Percentiles rank a stretch among this genome's conserved stretches.
Conservation (phyloP, 1,140 invertebrate genomes). For the Parasteatoda tepidariorum region DNA sequence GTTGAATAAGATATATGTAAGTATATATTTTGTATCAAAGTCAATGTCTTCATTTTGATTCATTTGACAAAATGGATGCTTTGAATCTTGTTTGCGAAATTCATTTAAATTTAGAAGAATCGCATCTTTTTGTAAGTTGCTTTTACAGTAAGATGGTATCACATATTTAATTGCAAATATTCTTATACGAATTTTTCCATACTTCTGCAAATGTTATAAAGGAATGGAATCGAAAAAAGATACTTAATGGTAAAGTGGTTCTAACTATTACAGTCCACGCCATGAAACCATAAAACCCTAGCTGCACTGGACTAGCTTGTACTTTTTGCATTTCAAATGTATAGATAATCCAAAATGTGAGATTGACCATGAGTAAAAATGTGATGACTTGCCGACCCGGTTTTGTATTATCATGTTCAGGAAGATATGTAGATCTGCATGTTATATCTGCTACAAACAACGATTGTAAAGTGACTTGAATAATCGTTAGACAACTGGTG, state of each 20-base stretch:
- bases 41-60: neutral
- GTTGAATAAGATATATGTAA: neutral
- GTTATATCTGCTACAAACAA: constrained; percentile 95
- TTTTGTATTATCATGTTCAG: constrained; percentile 82
- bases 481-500: constrained; percentile 86
- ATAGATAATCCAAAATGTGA: constrained; percentile 95
- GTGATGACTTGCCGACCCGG: constrained; percentile 95
- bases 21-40: neutral
- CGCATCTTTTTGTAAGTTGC: too few relatives aligned
- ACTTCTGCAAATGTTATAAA: constrained; percentile 96
- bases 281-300: constrained; percentile 92
- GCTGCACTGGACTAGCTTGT: constrained; percentile 88
- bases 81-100: too few relatives aligned
- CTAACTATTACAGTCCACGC: constrained; percentile 95
- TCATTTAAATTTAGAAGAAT: too few relatives aligned
- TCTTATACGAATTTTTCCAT: constrained; percentile 97
- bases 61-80: neutral
- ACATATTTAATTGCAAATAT: constrained; percentile 51
- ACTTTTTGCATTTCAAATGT: constrained; percentile 97
- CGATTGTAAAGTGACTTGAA: constrained; percentile 89
- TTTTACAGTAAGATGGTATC: neutral
- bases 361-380: constrained; percentile 94
- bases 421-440: constrained; percentile 86
- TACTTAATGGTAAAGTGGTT: constrained; percentile 92
- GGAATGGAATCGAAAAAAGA: constrained; percentile 93